Base-by-base conservation (phyloP, 2,113 vertebrate genomes). In the Microtus montanus region DNA sequence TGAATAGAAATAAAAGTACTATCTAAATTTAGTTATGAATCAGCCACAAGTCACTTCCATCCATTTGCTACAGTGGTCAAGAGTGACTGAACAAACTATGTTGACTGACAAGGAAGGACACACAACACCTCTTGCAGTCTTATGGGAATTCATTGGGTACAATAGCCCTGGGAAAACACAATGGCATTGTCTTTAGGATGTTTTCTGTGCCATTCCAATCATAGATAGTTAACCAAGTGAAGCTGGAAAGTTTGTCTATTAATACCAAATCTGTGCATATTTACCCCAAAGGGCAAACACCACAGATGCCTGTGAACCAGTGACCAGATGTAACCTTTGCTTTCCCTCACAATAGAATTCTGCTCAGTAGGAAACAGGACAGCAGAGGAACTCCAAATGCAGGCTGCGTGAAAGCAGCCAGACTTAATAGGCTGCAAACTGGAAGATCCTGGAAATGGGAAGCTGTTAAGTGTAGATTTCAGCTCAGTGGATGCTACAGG, bases 1-100 rank as follows among this genome's bases (percentile, higher is more conserved):
- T 35, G 26, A 93, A 78, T 38, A 19, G 92, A 95, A 93, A 91
- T 64, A 54, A 64, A 91, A 84, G 66, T 47, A 9, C 30, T 93
- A 24, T 44, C 93, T 94, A 82, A 80, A 92, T 86, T 63, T 41
- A 85, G 11, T 12, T 71, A 12, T 87, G 28, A 52, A 64, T 75
- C 74, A 91, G 74, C 30, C 26, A n/a, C 22, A 35, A 80, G 35
- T 71, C 15, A 35, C 1, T 7, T 47, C n/a, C 89, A 13, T 33
- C 33, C 1, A 73, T n/a, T n/a, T 41, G 9, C 19, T 38, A 9
- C 0, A 44, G 15, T 58, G 92, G 73, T 28, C 35, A 90, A 74
- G 71, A 87, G 83, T 24, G 41, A 52, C 7, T 38, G 63, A 71
- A 77, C 19, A 49, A 54, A 52, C 41, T 24, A 2, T 14, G 24